phyloP scores from a whole-genome alignment of 2,113 vertebrate species.

The Prunella fulvescens region DNA sequence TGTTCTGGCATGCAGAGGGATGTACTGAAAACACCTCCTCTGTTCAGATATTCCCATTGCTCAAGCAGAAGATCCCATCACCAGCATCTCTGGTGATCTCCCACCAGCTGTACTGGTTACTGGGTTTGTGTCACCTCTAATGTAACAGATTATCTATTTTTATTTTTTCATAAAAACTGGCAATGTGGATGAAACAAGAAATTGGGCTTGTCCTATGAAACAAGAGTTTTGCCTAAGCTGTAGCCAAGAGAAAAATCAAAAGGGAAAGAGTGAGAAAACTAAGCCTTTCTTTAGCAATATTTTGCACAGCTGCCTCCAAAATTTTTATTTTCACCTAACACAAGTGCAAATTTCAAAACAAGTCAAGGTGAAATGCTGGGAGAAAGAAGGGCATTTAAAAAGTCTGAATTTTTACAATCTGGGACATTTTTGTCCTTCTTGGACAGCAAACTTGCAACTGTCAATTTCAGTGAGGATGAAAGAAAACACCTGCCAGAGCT shows the following conservation, averaged over 20 bases:
- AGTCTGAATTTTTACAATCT: not conserved
- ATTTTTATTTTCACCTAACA: not conserved
- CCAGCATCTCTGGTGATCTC: not conserved
- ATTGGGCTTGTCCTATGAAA: not conserved
- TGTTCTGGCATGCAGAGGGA: not conserved
- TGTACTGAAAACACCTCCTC: not conserved
- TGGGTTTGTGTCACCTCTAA: not conserved
- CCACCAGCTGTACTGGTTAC: not conserved
- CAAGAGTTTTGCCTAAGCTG: not conserved
- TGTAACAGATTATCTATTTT: not conserved
- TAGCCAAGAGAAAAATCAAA: not conserved
- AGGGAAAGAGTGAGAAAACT: not conserved
- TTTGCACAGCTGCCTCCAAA: not conserved
- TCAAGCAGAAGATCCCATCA: not conserved
- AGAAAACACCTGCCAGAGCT: not conserved
- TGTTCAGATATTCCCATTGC: not conserved
- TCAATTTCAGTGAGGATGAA: not conserved
- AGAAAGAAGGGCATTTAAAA: not conserved
- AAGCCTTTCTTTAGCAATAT: not conserved
- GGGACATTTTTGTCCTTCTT: not conserved
- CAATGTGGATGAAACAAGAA: not conserved
- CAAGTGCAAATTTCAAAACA: not conserved
- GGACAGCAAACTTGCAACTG: not conserved
- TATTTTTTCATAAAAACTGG: not conserved
- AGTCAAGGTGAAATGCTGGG: not conserved